Percentiles rank a stretch among this genome's conserved stretches.
Conservation (phyloP, 1,140 invertebrate genomes). For the Dendrolimus punctatus region DNA sequence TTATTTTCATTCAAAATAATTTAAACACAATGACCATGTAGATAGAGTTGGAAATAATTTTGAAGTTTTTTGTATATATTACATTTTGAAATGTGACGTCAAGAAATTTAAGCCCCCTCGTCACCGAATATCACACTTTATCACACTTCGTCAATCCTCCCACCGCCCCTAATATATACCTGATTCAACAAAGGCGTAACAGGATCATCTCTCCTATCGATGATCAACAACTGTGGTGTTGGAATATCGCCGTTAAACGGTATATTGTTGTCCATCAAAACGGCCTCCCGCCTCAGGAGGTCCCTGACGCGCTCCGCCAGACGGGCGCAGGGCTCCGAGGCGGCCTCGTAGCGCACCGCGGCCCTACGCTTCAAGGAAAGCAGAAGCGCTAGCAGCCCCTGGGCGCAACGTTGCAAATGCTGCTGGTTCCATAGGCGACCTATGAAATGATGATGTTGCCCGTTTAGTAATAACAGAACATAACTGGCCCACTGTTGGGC, state of each 20-base stretch:
- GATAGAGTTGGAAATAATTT: too few species aligned
- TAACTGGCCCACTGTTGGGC: too few species aligned
- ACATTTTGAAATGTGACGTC: too few species aligned
- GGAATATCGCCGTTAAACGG: slow-evolving; percentile 81
- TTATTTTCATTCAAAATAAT: too few species aligned
- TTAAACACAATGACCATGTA: too few species aligned
- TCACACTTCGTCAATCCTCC: too few species aligned
- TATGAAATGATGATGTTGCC: slow-evolving; percentile 24
- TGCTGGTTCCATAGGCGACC: slow-evolving; percentile 83
- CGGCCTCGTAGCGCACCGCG: slow-evolving; percentile 92
- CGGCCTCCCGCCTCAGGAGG: slow-evolving; percentile 89
- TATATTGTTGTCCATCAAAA: slow-evolving; percentile 80
- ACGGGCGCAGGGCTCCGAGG: slow-evolving; percentile 87
- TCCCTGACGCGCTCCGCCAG: slow-evolving; percentile 90
- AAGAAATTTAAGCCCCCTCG: too few species aligned
- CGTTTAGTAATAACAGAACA: too few species aligned
- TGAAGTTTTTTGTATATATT: too few species aligned
- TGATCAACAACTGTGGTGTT: slow-evolving; percentile 85
- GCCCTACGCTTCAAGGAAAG: slow-evolving; percentile 95
- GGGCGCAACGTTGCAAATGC: slow-evolving; percentile 83
- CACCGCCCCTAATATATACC: slow-evolving; percentile 35
- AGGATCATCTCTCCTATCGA: slow-evolving; percentile 94
- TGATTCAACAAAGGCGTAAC: slow-evolving; percentile 98
- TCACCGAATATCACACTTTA: too few species aligned
- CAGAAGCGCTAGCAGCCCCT: slow-evolving; percentile 89